Percentiles rank a stretch among this genome's conserved stretches.
Evolutionary conservation across 1,140 invertebrate species (phyloP).

Genomic region (Berghia stephanieae): DNA sequence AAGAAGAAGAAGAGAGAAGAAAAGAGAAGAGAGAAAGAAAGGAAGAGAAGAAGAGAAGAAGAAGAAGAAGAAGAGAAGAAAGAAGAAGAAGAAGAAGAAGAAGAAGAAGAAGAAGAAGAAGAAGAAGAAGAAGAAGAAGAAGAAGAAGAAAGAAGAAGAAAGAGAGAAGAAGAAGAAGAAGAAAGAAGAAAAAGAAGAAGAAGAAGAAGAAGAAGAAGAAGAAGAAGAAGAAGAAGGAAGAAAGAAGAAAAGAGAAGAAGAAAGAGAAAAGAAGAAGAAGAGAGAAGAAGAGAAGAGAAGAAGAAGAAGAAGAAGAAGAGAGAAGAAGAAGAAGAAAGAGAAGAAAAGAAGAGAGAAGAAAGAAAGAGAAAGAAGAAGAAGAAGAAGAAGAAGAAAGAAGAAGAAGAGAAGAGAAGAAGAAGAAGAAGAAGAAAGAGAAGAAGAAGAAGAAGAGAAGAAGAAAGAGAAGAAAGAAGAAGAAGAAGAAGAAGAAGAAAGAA

Average conservation of each 20-base stretch:
- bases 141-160: too few species aligned
- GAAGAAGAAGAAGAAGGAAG: neutral
- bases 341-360: neutral
- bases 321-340: neutral
- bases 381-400: neutral
- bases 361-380: neutral
- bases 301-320: neutral
- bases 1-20: neutral
- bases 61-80: too few species aligned
- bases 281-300: neutral
- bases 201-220: too few species aligned
- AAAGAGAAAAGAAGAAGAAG: slow-evolving; percentile 3
- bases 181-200: too few species aligned
- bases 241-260: neutral
- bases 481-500: neutral
- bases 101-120: too few species aligned
- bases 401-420: neutral
- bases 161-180: too few species aligned
- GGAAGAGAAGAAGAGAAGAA: too few species aligned
- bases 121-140: too few species aligned
- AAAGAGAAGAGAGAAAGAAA: neutral
- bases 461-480: neutral
- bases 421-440: slow-evolving; percentile 3
- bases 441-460: slow-evolving; percentile 8
- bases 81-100: too few species aligned